Percentiles rank a stretch among this genome's conserved stretches.
Conservation (phyloP, 2,113 vertebrate species). For the Axis porcinus region DNA sequence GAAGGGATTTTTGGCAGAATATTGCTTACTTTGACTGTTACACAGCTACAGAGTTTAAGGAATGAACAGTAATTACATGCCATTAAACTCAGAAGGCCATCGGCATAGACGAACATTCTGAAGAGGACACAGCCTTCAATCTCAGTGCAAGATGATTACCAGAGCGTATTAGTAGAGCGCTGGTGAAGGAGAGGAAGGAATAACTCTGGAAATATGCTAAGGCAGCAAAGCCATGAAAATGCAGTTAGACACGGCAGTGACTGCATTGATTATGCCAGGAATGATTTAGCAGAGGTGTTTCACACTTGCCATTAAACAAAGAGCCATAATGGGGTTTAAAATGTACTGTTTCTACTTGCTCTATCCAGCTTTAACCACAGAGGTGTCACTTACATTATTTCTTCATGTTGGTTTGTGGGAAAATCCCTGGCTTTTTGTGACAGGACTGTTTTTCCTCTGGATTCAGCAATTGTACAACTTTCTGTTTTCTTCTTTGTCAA, state of each 20-base stretch:
- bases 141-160: conserved; percentile 65
- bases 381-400: conserved; percentile 22
- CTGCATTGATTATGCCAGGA: conserved; percentile 71
- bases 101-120: neutral
- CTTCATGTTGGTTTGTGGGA: neutral
- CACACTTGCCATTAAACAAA: conserved; percentile 59
- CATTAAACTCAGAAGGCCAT: conserved; percentile 72
- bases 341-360: conserved; percentile 41
- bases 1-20: conserved; percentile 50
- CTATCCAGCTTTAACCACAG: neutral
- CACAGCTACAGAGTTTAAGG: conserved; percentile 49
- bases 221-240: conserved; percentile 70
- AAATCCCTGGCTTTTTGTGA: neutral
- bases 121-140: conserved; percentile 62
- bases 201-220: conserved; percentile 67
- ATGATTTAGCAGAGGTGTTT: conserved; percentile 69
- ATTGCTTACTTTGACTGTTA: conserved; percentile 58
- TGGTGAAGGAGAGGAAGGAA: conserved; percentile 66
- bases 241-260: conserved; percentile 64
- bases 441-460: neutral
- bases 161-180: conserved; percentile 63
- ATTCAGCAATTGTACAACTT: neutral
- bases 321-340: conserved; percentile 55
- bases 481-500: neutral
- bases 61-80: conserved; percentile 65